Percentiles rank a stretch among this genome's conserved stretches.
These are phyloP conservation scores for Taenioides sp. DNA, from an alignment of 2,797 vertebrate species.

Conservation along the genomic window DNA sequence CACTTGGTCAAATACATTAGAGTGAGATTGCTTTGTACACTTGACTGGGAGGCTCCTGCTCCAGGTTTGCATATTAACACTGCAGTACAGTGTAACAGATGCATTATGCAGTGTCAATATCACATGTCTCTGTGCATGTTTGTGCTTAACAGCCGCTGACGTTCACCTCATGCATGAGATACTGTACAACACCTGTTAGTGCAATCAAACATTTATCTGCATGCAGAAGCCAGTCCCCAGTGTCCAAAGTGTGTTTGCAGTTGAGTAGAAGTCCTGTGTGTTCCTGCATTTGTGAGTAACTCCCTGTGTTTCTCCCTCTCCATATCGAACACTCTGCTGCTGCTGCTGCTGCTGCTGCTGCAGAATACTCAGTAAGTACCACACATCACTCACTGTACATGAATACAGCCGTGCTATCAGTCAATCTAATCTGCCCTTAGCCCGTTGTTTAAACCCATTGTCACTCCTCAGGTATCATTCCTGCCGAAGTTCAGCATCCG, in stretches of 20 bases:
- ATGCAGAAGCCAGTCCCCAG: constrained; percentile 19
- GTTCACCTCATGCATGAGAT: constrained; percentile 35
- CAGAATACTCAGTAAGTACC: constrained; percentile 82
- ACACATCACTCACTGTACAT: constrained; percentile 59
- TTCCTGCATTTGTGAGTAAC: constrained; percentile 53
- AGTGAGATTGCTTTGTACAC: background rate
- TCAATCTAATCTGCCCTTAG: constrained; percentile 36
- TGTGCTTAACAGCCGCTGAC: constrained; percentile 36
- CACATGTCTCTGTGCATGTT: constrained; percentile 59
- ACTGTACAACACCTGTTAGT: constrained; percentile 45
- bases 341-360: constrained; percentile 57
- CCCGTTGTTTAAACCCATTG: constrained; percentile 33
- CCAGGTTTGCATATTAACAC: background rate
- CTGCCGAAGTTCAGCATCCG: constrained; percentile 81
- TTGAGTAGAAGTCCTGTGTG: constrained; percentile 22
- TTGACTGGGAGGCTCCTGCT: background rate
- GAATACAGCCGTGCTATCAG: constrained; percentile 46
- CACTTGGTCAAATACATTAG: background rate
- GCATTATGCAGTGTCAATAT: constrained; percentile 50
- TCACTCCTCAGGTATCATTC: constrained; percentile 74
- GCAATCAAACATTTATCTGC: constrained; percentile 52
- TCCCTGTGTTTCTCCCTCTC: constrained; percentile 53
- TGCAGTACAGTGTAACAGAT: background rate
- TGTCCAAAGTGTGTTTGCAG: constrained; percentile 7
- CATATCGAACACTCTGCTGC: constrained; percentile 36